A percentile compares a stretch with the other conserved stretches of the same genome.
These are phyloP conservation scores for Petromus typicus DNA, from an alignment of 2,113 vertebrate genomes.

Conservation along the genomic window DNA sequence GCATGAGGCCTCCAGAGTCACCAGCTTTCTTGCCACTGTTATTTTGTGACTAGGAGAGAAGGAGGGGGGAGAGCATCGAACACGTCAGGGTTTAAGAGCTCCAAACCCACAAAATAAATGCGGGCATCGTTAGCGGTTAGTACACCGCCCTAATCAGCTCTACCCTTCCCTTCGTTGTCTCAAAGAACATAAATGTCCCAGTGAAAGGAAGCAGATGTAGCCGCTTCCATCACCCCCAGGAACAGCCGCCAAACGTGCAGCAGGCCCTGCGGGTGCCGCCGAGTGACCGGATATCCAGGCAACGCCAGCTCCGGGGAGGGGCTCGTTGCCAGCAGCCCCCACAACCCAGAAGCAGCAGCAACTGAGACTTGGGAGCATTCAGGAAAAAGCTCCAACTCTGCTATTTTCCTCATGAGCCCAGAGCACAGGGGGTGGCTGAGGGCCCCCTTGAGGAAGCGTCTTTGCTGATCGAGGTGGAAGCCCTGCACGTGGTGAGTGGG, in stretches of 20 bases:
- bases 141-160: constrained; percentile 83
- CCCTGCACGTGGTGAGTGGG: not conserved
- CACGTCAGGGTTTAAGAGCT: constrained; percentile 41
- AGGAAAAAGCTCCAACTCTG: constrained; percentile 66
- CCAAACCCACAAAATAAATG: constrained; percentile 81
- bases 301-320: constrained; percentile 79
- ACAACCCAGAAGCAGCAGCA: constrained; percentile 78
- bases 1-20: not conserved
- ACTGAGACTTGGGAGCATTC: constrained; percentile 75
- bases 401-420: constrained; percentile 78
- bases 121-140: constrained; percentile 84
- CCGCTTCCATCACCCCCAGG: constrained; percentile 87
- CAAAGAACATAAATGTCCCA: constrained; percentile 85
- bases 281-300: constrained; percentile 78
- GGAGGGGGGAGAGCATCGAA: not conserved
- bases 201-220: constrained; percentile 89
- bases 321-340: constrained; percentile 75
- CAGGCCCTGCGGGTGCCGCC: constrained; percentile 75
- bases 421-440: constrained; percentile 77
- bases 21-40: not conserved
- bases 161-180: constrained; percentile 84
- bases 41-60: not conserved
- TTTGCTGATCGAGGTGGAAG: not conserved
- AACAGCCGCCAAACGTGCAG: constrained; percentile 84
- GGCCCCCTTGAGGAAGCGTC: constrained; percentile 21